Base-by-base conservation (phyloP, 1,140 invertebrate species). In the Argopecten irradians region DNA sequence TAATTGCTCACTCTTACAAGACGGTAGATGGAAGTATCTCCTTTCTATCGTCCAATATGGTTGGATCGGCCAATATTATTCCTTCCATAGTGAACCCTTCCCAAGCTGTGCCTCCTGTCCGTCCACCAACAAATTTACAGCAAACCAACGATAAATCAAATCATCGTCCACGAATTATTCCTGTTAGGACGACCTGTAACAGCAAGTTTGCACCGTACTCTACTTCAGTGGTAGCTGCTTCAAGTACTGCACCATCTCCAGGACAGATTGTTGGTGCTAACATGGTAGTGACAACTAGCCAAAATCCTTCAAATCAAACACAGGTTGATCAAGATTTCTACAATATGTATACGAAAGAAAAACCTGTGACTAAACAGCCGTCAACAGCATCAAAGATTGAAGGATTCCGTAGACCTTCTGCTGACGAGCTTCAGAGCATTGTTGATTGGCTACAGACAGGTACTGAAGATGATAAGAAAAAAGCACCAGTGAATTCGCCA, bases 401-500 rank as follows among this genome's bases (percentile, higher is more conserved):
- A 0, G 39, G 86, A n/a, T 46, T 82, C 84, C 34, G 89, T 36
- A 41, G 87, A 32, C 89, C 89, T 34, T 90, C 89, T n/a, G 87
- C 87, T 35, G 89, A 90, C 22, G 89, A 90, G 39, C 86, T 90
- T 22, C 82, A 90, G 34, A 88, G 85, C 34, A 90, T 90, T 87
- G 89, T 90, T 46, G 89, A 90, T 82, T 90, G 89, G 89, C 83
- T 90, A 39, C 89, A 90, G 83, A 55, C 85, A 34, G 89, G 89
- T n/a, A 90, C 89, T 33, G 89, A 90, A 43, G 89, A 90, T 90
- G 89, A 87, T 46, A 84, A 86, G 41, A 85, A 71, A 28, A 71
- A 71, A 11, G 1, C 16, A 2, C 55, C n/a, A n/a, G 11, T 28
- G 5, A 8, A 71, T 8, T 11, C 55, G 5, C 22, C 22, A 5